A percentile compares a stretch with the other conserved stretches of the same genome.
These are phyloP conservation scores for Platyrinchus mystaceus DNA, from an alignment of 2,797 vertebrate species.

Conservation along the genomic window DNA sequence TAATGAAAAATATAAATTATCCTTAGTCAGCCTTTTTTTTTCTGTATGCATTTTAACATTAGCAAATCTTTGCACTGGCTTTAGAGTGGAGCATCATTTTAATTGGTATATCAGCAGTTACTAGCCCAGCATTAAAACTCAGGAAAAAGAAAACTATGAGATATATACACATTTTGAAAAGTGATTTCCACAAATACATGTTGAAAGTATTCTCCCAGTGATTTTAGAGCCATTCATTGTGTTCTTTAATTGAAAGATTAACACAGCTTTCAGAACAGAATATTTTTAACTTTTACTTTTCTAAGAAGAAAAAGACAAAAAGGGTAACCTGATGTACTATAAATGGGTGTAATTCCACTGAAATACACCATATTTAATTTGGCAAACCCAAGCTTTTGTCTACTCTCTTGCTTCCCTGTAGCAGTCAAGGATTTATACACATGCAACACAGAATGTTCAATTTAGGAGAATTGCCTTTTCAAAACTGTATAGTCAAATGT, in stretches of 20 bases:
- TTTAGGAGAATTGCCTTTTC: conserved; percentile 44
- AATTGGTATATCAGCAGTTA: conserved; percentile 1
- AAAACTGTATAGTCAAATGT: conserved; percentile 37
- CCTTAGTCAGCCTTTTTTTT: neutral
- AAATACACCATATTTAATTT: neutral
- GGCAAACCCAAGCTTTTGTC: neutral
- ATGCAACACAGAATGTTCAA: conserved; percentile 22
- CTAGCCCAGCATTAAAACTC: conserved; percentile 43
- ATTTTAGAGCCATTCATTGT: neutral
- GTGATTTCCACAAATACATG: conserved; percentile 24
- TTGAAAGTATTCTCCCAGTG: neutral
- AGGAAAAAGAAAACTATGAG: conserved; percentile 32
- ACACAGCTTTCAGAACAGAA: neutral
- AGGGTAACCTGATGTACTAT: neutral
- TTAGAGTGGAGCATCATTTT: neutral
- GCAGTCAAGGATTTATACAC: conserved; percentile 22
- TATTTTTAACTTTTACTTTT: neutral
- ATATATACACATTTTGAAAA: conserved; percentile 54
- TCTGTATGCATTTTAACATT: neutral
- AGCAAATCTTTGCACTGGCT: neutral
- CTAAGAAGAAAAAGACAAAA: neutral
- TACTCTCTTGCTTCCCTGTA: neutral
- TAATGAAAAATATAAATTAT: conserved; percentile 57
- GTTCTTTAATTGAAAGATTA: neutral
- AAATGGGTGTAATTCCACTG: neutral